Percentiles rank a stretch among this genome's conserved stretches.
Evolutionary conservation across 2,113 vertebrate genomes (phyloP).

Genomic region (Ctenomys sociabilis): DNA sequence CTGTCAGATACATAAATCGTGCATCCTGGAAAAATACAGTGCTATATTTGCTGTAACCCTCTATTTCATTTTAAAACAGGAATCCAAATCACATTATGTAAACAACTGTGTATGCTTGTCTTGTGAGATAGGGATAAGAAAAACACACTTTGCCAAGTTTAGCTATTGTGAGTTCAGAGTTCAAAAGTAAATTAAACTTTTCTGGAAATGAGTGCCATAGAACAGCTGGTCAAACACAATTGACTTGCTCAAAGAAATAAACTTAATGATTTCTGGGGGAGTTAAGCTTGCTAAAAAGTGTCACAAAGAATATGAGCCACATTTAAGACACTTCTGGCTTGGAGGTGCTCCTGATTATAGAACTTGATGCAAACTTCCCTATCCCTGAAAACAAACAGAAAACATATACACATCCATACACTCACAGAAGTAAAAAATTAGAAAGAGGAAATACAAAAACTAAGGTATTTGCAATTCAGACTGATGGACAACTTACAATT

Average conservation of each 20-base stretch:
- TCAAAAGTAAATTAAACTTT: slow-evolving; percentile 80
- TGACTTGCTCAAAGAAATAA: slow-evolving; percentile 75
- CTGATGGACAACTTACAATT: not conserved
- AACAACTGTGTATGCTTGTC: slow-evolving; percentile 63
- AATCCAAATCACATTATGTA: slow-evolving; percentile 70
- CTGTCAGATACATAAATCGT: slow-evolving; percentile 23
- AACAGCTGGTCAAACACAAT: slow-evolving; percentile 82
- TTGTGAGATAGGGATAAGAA: slow-evolving; percentile 67
- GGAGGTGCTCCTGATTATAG: slow-evolving; percentile 5
- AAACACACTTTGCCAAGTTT: slow-evolving; percentile 75
- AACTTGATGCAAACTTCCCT: not conserved
- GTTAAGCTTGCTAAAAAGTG: slow-evolving; percentile 61
- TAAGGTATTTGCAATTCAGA: not conserved
- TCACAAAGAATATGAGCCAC: slow-evolving; percentile 66
- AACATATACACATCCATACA: not conserved
- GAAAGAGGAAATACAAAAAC: not conserved
- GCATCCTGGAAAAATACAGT: slow-evolving; percentile 35
- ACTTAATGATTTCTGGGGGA: slow-evolving; percentile 73
- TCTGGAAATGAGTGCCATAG: slow-evolving; percentile 79
- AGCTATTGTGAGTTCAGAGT: slow-evolving; percentile 77
- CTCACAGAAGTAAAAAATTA: not conserved
- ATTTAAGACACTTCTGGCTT: slow-evolving; percentile 51
- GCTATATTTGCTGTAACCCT: slow-evolving; percentile 16
- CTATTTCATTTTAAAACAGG: slow-evolving; percentile 47
- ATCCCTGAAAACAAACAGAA: not conserved